phyloP scores from a whole-genome alignment of 2,888 invertebrate species.

The Apodemia mormo region DNA sequence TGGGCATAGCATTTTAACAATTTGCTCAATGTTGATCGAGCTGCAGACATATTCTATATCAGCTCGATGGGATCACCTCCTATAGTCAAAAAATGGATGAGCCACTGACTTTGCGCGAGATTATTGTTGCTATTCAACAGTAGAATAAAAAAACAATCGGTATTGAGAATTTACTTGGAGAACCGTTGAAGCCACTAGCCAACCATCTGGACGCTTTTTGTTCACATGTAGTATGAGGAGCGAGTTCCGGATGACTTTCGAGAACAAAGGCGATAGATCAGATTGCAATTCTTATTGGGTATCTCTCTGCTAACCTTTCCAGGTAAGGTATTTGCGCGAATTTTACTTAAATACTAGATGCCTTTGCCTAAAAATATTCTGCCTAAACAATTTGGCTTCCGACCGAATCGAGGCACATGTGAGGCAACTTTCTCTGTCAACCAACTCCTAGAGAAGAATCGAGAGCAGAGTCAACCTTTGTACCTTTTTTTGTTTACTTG shows the following conservation, averaged over 20 bases:
- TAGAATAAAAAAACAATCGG: neutral
- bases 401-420: constrained; percentile 17
- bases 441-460: constrained; percentile 26
- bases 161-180: neutral
- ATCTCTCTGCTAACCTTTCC: neutral
- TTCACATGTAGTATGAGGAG: neutral
- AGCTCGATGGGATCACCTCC: too few species aligned
- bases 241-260: neutral
- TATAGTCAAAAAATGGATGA: neutral
- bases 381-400: neutral
- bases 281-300: too few species aligned
- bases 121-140: neutral
- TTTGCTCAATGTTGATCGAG: too few species aligned
- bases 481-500: constrained; percentile 23
- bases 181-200: neutral
- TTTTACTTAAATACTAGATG: neutral
- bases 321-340: neutral
- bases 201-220: neutral
- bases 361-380: neutral
- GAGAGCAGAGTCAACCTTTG: constrained; percentile 19
- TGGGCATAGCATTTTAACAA: too few species aligned
- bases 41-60: too few species aligned
- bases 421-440: constrained; percentile 24
- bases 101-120: neutral
- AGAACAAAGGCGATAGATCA: neutral